phyloP scores from a whole-genome alignment of 2,797 vertebrate species.

The Microctenopoma lineatum region DNA sequence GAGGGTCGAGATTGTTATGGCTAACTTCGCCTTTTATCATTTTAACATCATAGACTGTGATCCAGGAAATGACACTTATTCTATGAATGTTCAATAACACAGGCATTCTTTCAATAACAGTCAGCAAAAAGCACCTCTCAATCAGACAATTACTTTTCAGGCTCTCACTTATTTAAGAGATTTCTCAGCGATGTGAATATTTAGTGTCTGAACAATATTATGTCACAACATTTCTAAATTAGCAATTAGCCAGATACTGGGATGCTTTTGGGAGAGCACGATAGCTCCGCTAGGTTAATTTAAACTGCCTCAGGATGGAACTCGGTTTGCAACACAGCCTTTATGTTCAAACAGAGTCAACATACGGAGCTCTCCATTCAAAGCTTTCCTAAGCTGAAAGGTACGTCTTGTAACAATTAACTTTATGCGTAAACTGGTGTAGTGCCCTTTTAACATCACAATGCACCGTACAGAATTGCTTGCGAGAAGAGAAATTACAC shows the following conservation, averaged over 20 bases:
- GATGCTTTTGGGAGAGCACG: background rate
- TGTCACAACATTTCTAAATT: slow-evolving; percentile 25
- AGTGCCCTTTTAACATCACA: background rate
- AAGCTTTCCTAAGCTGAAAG: background rate
- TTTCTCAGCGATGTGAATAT: slow-evolving; percentile 8
- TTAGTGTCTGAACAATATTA: background rate
- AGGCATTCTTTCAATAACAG: slow-evolving; percentile 12
- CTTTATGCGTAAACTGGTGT: background rate
- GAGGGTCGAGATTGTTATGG: background rate
- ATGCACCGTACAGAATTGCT: background rate
- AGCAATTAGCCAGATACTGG: background rate
- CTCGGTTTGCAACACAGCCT: background rate
- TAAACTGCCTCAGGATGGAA: slow-evolving; percentile 11
- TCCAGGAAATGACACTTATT: slow-evolving; percentile 11
- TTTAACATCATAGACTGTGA: slow-evolving; percentile 9
- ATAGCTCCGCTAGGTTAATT: slow-evolving; percentile 30
- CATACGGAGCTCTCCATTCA: too few relatives aligned
- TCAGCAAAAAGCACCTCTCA: slow-evolving; percentile 22
- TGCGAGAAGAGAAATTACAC: background rate
- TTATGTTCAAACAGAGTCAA: too few relatives aligned
- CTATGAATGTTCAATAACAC: slow-evolving; percentile 8
- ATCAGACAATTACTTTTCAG: slow-evolving; percentile 13
- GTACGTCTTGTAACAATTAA: background rate
- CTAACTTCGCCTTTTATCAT: background rate
- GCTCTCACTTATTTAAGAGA: background rate